Evolutionary conservation across 2,113 vertebrate species (phyloP), one percentile per base, ranked within the genome.

Genomic region (Melanerpes aurifrons): DNA sequence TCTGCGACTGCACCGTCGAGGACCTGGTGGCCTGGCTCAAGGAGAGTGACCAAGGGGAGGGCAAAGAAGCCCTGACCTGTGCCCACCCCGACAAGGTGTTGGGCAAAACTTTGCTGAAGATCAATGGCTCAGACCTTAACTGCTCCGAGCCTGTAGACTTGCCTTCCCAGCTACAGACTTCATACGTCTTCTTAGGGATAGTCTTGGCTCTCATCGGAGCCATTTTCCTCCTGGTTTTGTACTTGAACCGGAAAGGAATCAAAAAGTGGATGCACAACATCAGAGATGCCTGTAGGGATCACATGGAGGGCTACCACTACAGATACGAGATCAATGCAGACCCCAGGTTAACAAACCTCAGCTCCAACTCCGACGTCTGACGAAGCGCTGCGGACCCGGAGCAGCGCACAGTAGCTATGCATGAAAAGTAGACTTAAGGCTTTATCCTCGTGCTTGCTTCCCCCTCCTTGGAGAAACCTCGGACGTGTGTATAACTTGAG

Each of bases 241-340:
- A 99, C 97, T 97, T 99, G 95, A 99, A 99, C 98, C 98, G 99
- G 81, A 99, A 99, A 94, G 99, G 99, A 75, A 99, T 99, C 97
- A 99, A 99, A 97, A 98, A 98, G 92, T 99, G 99, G 99, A 98
- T 99, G 71, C 98, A 99, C 94, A 99, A 99, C 97, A 99, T 99
- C 96, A 97, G 99, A 96, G 99, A 99, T 66, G 99, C 99, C 68
- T 99, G 99, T 96, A 98, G 99, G 97, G 99, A 99, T 98, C 99
- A 99, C 96, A 99, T 99, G 99, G 99, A 99, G 94, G 99, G 99
- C 15, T 99, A 99, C 96, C 99, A 99, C 96, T 99, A 99, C 98
- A 98, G 99, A 96, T 99, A 99, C 0, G 99, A 99, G 97, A 99
- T 99, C 91, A 99, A 99, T 75, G 98, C 99, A 16, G 99, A 99